A percentile compares a stretch with the other conserved stretches of the same genome.
Evolutionary conservation across 35 echinoderm and acorn worm species (phyloP).

Genomic region (Apostichopus parvimensis): DNA sequence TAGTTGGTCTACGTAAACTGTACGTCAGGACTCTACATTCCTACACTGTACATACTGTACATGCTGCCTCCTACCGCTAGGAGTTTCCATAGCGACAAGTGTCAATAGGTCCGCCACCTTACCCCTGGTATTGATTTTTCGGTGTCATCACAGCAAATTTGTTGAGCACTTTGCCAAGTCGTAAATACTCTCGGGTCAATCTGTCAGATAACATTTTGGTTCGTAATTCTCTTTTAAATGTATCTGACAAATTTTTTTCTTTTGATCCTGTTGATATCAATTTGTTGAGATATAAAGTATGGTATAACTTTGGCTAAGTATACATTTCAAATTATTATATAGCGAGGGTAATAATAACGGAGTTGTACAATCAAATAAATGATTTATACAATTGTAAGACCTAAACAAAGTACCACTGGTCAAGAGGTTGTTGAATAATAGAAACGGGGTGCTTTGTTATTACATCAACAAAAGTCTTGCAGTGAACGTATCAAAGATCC

Average conservation of each 20-base stretch:
- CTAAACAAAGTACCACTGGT: not conserved
- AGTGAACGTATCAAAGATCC: not conserved
- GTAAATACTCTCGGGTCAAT: too few relatives aligned
- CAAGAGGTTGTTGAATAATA: slow-evolving; percentile 4
- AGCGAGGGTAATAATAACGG: too few relatives aligned
- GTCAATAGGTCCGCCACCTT: slow-evolving; percentile 44
- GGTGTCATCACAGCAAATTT: not conserved
- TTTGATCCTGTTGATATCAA: too few relatives aligned
- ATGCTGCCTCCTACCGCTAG: not conserved
- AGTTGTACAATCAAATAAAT: too few relatives aligned
- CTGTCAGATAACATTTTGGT: too few relatives aligned
- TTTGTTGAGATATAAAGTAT: too few relatives aligned
- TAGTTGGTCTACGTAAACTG: not conserved
- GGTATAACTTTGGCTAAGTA: too few relatives aligned
- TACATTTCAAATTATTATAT: too few relatives aligned
- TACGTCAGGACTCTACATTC: not conserved
- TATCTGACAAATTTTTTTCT: too few relatives aligned
- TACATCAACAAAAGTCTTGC: not conserved
- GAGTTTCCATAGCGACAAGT: slow-evolving; percentile 12
- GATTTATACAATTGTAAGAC: too few relatives aligned
- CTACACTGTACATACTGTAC: not conserved
- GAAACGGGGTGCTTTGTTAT: not conserved
- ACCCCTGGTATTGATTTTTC: slow-evolving; percentile 32
- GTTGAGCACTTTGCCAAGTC: not conserved
- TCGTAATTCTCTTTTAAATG: too few relatives aligned